These are phyloP conservation scores for Tanypteryx hageni DNA, from an alignment of 2,888 invertebrate species.

Conservation along the genomic window DNA sequence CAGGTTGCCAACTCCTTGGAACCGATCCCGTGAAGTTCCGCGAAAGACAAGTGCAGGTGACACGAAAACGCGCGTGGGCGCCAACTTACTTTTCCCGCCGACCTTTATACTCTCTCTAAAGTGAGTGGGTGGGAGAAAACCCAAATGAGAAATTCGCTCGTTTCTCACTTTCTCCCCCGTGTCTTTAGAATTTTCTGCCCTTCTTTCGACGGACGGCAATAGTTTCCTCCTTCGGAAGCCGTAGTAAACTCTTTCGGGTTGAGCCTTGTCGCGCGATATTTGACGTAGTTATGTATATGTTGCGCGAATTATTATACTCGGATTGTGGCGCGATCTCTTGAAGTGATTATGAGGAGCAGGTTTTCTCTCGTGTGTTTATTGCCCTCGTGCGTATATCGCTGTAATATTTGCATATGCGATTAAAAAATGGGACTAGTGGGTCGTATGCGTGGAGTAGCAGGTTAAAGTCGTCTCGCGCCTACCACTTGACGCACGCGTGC, in stretches of 20 bases:
- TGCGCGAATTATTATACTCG: neutral
- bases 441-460: too few relatives aligned
- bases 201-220: neutral
- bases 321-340: too few relatives aligned
- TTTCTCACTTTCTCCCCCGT: neutral
- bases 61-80: neutral
- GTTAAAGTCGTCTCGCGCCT: too few relatives aligned
- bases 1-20: neutral
- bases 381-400: too few relatives aligned
- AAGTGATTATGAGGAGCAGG: too few relatives aligned
- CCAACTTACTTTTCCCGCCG: neutral
- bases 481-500: too few relatives aligned
- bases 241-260: neutral
- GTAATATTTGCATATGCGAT: too few relatives aligned
- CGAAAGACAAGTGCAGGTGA: neutral
- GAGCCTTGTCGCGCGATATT: neutral
- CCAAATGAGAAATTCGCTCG: neutral
- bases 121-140: neutral
- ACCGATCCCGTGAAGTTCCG: neutral
- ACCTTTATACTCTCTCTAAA: neutral
- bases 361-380: too few relatives aligned
- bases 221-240: neutral
- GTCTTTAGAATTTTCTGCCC: neutral
- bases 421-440: too few relatives aligned
- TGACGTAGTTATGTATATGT: too few relatives aligned